phyloP scores from a whole-genome alignment of 2,888 invertebrate species.

The Chesias legatella region DNA sequence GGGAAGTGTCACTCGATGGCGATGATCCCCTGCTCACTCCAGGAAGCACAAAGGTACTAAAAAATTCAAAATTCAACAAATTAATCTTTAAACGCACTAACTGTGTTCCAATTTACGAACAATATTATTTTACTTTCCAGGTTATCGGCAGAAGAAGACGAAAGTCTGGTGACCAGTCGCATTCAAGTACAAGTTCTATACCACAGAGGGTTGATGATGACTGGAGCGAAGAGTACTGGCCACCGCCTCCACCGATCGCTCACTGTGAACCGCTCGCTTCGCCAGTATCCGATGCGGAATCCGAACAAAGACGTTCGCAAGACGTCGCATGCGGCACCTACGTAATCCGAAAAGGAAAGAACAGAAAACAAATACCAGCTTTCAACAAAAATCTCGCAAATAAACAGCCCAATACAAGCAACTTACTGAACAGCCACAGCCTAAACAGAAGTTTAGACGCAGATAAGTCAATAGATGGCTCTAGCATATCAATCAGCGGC shows the following conservation, averaged over 20 bases:
- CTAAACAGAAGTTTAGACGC: slow-evolving; percentile 70
- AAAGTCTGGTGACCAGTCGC: slow-evolving; percentile 80
- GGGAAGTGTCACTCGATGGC: slow-evolving; percentile 91
- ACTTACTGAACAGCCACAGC: slow-evolving; percentile 68
- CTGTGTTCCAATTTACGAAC: background rate
- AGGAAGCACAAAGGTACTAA: slow-evolving; percentile 83
- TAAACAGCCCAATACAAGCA: slow-evolving; percentile 55
- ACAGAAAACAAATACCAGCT: slow-evolving; percentile 83
- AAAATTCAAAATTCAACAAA: background rate
- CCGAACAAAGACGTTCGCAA: slow-evolving; percentile 55
- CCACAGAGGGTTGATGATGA: slow-evolving; percentile 83
- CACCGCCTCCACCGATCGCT: slow-evolving; percentile 84
- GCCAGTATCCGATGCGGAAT: slow-evolving; percentile 82
- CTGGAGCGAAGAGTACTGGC: slow-evolving; percentile 85
- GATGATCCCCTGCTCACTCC: slow-evolving; percentile 85
- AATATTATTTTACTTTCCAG: slow-evolving; percentile 51
- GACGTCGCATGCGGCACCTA: slow-evolving; percentile 85
- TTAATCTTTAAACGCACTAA: background rate
- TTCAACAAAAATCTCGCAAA: slow-evolving; percentile 76
- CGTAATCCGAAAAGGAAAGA: slow-evolving; percentile 87
- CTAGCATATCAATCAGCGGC: slow-evolving; percentile 74
- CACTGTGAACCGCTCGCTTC: slow-evolving; percentile 84
- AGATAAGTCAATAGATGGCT: slow-evolving; percentile 72
- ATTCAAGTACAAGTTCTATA: slow-evolving; percentile 86
- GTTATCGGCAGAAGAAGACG: slow-evolving; percentile 78